phyloP scores from a whole-genome alignment of 2,888 invertebrate species.

The Idaea biselata region DNA sequence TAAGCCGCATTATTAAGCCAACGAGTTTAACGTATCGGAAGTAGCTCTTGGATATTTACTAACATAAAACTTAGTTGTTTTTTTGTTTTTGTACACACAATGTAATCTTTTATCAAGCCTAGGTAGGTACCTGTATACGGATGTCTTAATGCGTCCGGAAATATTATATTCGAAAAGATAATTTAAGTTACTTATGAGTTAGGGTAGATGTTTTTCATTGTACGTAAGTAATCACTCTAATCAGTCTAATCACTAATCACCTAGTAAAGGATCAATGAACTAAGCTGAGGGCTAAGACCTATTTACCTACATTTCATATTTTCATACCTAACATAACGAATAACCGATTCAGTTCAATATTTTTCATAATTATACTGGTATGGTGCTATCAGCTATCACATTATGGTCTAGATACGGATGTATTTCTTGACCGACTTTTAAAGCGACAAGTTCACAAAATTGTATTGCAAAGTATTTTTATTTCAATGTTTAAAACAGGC shows the following conservation, averaged over 20 bases:
- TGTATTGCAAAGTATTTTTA: background rate
- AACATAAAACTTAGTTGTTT: too few species aligned
- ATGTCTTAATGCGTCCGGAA: too few species aligned
- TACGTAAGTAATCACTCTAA: background rate
- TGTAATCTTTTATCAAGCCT: too few species aligned
- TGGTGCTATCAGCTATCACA: background rate
- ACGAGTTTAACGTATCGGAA: too few species aligned
- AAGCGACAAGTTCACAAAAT: background rate
- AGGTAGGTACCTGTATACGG: too few species aligned
- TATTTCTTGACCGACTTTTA: background rate
- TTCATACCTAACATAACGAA: background rate
- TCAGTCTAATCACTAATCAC: background rate
- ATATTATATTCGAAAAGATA: too few species aligned
- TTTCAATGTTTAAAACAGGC: conserved; percentile 18
- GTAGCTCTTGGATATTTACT: too few species aligned
- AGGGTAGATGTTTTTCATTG: background rate
- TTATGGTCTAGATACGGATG: background rate
- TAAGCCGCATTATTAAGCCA: too few species aligned
- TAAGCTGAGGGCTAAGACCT: background rate
- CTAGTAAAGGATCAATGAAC: conserved; percentile 4
- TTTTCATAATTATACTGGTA: background rate
- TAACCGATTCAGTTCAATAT: background rate
- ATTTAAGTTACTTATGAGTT: too few species aligned
- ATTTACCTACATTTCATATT: background rate
- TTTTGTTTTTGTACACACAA: too few species aligned